These are phyloP conservation scores for Tupiocoris notatus DNA, from an alignment of 2,888 invertebrate genomes.

Conservation along the genomic window DNA sequence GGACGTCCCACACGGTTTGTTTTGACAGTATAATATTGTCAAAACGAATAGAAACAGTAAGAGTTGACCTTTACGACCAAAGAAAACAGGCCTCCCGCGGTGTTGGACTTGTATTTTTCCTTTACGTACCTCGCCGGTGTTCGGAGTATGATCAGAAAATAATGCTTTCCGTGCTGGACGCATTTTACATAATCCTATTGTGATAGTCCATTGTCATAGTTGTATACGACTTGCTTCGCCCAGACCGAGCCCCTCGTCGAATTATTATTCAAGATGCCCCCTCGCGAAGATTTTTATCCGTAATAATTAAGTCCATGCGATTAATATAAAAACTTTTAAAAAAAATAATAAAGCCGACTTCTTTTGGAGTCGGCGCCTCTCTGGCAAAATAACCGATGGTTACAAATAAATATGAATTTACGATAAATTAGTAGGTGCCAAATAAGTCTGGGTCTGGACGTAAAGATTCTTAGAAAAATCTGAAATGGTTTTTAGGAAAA, in stretches of 20 bases:
- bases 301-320: no score
- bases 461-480: no score
- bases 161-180: background rate
- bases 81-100: background rate
- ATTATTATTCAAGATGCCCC: no score
- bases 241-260: background rate
- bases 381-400: no score
- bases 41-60: background rate
- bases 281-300: no score
- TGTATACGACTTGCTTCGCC: background rate
- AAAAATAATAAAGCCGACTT: no score
- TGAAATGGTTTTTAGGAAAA: no score
- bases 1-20: background rate
- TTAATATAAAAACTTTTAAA: no score
- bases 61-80: background rate
- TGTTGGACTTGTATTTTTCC: background rate
- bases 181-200: background rate
- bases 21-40: background rate
- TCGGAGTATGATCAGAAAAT: background rate
- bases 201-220: background rate
- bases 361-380: no score
- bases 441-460: no score
- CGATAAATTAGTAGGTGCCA: no score
- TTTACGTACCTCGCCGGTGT: background rate
- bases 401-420: no score